Percentiles rank a stretch among this genome's conserved stretches.
phyloP scores from a whole-genome alignment of 2,797 vertebrate genomes.

The Vireo griseus region DNA sequence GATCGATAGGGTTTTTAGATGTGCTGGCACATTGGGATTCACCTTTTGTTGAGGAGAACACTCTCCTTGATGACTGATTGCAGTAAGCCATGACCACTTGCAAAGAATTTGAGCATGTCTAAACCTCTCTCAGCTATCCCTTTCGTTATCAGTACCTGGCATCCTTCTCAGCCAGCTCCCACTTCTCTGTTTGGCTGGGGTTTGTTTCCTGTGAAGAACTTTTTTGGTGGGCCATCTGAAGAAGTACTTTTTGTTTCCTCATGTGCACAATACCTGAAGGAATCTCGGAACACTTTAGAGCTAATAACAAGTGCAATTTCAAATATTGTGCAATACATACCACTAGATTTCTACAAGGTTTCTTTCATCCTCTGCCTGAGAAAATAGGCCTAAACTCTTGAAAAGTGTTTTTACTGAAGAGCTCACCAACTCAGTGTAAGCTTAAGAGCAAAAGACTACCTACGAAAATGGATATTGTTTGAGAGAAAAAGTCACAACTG shows the following conservation, averaged over 20 bases:
- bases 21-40: background rate
- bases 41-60: background rate
- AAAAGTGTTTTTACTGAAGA: background rate
- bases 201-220: background rate
- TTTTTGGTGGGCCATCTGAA: background rate
- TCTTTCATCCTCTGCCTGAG: background rate
- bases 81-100: background rate
- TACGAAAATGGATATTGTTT: background rate
- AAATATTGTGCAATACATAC: background rate
- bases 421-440: background rate
- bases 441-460: background rate
- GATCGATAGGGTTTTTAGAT: background rate
- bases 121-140: background rate
- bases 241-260: background rate
- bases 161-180: background rate
- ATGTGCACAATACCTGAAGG: background rate
- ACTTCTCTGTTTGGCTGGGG: background rate
- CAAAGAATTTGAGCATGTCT: background rate
- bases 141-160: background rate
- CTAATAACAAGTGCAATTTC: background rate
- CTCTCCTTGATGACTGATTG: background rate
- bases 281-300: background rate
- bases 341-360: background rate
- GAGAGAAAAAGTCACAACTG: background rate
- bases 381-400: background rate